phyloP scores from a whole-genome alignment of 1,140 invertebrate genomes.

The Drosophila repleta region DNA sequence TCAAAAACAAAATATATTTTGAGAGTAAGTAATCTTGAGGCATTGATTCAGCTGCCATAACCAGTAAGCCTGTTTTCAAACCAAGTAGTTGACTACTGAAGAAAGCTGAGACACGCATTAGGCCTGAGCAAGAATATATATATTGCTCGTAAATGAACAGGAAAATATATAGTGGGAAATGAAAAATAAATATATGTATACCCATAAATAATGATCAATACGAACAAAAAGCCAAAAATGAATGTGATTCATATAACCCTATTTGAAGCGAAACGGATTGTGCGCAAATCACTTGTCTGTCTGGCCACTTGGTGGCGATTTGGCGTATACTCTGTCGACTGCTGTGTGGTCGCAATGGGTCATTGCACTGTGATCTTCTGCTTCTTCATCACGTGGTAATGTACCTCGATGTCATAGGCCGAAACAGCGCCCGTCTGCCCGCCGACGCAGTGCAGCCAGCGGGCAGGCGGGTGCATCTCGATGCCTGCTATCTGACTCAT shows the following conservation, averaged over 20 bases:
- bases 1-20: no score
- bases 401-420: conserved; percentile 78
- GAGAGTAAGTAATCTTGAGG: no score
- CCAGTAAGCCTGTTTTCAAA: no score
- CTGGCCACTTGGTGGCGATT: background rate
- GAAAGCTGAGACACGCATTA: no score
- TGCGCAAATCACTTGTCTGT: background rate
- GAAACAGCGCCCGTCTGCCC: conserved; percentile 19
- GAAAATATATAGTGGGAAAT: no score
- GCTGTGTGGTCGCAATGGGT: conserved; percentile 62
- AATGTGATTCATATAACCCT: conserved; percentile 20
- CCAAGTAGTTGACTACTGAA: no score
- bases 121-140: no score
- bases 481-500: conserved; percentile 76
- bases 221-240: background rate
- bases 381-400: conserved; percentile 66
- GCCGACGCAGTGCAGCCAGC: background rate
- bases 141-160: no score
- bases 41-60: no score
- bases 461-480: conserved; percentile 20
- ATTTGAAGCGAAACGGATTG: conserved; percentile 13
- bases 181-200: background rate
- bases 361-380: conserved; percentile 79
- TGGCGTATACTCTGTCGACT: conserved; percentile 33
- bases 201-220: background rate